phyloP scores from a whole-genome alignment of 2,888 invertebrate species.

The Eupithecia subumbrata region DNA sequence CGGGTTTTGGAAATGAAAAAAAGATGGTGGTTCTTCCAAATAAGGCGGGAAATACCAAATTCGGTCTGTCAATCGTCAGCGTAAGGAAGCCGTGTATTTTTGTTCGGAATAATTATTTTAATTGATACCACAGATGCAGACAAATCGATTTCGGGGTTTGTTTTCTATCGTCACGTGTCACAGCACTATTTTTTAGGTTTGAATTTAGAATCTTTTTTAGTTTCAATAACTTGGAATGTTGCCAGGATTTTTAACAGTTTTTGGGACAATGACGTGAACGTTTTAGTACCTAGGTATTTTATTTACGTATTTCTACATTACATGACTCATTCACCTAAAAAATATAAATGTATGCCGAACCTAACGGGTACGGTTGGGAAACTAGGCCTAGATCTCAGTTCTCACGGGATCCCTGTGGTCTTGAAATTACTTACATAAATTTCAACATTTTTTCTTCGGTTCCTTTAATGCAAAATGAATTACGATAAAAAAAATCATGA shows the following conservation, averaged over 20 bases:
- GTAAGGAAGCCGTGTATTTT: constrained; percentile 77
- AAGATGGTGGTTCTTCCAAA: constrained; percentile 50
- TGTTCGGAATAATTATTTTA: constrained; percentile 79
- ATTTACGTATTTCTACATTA: neutral
- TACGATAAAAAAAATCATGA: too few relatives aligned
- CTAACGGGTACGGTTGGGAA: too few relatives aligned
- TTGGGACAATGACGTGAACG: neutral
- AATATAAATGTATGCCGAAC: too few relatives aligned
- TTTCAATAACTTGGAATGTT: constrained; percentile 40
- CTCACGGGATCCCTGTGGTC: too few relatives aligned
- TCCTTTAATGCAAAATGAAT: too few relatives aligned
- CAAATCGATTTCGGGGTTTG: constrained; percentile 50
- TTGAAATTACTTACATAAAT: too few relatives aligned
- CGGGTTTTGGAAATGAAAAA: constrained; percentile 18
- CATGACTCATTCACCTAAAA: neutral
- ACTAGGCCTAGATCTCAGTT: too few relatives aligned
- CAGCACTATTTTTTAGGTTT: constrained; percentile 44
- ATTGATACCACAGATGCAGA: constrained; percentile 74
- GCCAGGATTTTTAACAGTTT: constrained; percentile 14
- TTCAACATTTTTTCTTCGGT: too few relatives aligned
- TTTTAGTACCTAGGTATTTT: neutral
- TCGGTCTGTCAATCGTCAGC: constrained; percentile 70
- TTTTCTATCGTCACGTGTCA: constrained; percentile 52
- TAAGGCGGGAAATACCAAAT: constrained; percentile 70
- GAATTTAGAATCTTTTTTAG: constrained; percentile 34